phyloP scores from a whole-genome alignment of 2,113 vertebrate genomes.

The Atlantisia rogersi region DNA sequence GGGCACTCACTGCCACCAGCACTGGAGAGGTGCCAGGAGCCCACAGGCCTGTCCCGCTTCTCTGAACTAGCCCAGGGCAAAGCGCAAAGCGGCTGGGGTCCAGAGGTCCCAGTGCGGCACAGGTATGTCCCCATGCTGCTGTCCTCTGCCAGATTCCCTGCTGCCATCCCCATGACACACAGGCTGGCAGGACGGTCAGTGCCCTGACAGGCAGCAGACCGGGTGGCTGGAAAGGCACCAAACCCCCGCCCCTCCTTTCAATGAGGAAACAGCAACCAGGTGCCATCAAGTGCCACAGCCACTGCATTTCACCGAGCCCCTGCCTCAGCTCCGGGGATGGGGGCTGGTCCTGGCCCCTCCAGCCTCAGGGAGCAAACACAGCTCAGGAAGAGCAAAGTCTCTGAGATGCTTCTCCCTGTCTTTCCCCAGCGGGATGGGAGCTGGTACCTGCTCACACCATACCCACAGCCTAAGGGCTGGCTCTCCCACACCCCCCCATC shows the following conservation, averaged over 20 bases:
- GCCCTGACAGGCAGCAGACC: background rate
- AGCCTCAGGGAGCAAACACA: background rate
- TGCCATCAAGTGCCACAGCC: accelerated
- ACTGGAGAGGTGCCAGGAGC: background rate
- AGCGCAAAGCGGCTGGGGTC: accelerated
- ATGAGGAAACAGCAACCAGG: background rate
- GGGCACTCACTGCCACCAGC: background rate
- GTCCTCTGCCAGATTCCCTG: background rate
- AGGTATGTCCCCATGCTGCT: background rate
- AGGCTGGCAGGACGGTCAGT: background rate
- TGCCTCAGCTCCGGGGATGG: accelerated
- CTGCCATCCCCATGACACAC: background rate
- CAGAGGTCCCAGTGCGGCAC: accelerated
- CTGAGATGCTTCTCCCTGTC: background rate
- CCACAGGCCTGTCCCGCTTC: background rate
- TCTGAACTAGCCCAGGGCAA: background rate
- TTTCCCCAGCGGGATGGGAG: background rate
- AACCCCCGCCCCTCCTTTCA: background rate
- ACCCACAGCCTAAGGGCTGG: background rate
- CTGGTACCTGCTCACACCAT: background rate
- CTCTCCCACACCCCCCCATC: background rate
- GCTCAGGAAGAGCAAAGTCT: background rate
- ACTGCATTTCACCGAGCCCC: background rate
- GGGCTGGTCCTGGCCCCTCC: background rate
- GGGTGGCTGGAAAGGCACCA: background rate